These are phyloP conservation scores for Brachynemurus nebulosus DNA, from an alignment of 2,888 invertebrate genomes.

Conservation along the genomic window DNA sequence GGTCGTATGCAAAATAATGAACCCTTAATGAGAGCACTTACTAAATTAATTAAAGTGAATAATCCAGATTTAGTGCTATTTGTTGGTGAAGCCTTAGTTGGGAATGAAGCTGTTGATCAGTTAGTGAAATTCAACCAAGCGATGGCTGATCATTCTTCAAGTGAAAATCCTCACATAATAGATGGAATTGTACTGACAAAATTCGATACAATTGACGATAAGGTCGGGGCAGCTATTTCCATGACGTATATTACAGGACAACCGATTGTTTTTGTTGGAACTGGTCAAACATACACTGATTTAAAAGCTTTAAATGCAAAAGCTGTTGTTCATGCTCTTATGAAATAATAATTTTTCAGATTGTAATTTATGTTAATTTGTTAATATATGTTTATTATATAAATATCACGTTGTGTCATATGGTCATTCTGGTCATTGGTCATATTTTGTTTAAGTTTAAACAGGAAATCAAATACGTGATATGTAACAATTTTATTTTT, in stretches of 20 bases:
- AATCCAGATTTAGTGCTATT: conserved; percentile 97
- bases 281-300: conserved; percentile 98
- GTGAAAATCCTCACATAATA: conserved; percentile 74
- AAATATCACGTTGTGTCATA: too few species aligned
- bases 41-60: conserved; percentile 95
- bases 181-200: conserved; percentile 99
- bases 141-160: conserved; percentile 77
- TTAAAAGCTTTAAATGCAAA: conserved; percentile 91
- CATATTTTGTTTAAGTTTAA: too few species aligned
- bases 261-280: conserved; percentile 97
- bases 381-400: too few species aligned
- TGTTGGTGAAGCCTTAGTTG: conserved; percentile 98
- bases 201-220: conserved; percentile 99
- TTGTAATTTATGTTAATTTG: too few species aligned
- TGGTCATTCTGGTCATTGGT: too few species aligned
- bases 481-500: too few species aligned
- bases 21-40: conserved; percentile 93
- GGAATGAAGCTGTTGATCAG: conserved; percentile 99
- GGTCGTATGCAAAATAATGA: conserved; percentile 99
- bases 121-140: conserved; percentile 98
- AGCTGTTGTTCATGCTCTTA: conserved; percentile 89
- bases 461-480: too few species aligned
- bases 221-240: conserved; percentile 97
- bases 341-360: too few species aligned
- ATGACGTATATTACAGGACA: conserved; percentile 99